Base-by-base conservation (phyloP, 1,140 invertebrate species). In the Triops longicaudatus region DNA sequence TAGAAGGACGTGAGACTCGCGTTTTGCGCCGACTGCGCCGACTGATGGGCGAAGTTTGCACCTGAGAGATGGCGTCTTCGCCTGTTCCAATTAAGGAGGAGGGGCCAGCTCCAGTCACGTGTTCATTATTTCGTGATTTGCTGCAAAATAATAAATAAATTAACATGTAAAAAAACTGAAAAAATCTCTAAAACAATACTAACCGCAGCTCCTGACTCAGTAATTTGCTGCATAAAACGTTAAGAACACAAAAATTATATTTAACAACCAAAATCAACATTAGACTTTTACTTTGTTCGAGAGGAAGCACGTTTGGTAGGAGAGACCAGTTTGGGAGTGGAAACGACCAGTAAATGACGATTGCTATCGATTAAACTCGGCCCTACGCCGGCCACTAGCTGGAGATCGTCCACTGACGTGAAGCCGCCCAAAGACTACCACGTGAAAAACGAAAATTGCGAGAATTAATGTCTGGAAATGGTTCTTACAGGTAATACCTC, bases 361-460 rank as follows among this genome's bases (percentile, higher is more conserved):
- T 84, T 85, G 74, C 83, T 81, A 73, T 86, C 85, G 50, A 86
- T 79, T 31, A 85, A 80, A 78, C 81, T 81, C 28, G 80, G 79
- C 22, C 84, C 84, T 76, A 86, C 83, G 42, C 84, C 83, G 27
- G 84, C 83, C 17, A 85, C 84, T 50, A 81, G 80, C 26, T 81
- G 79, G 9, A 86, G 79, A 75, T 84, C 84, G 79, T 82, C 81
- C 3, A 85, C 80, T 72, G 80, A 82, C 22, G 80, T 76, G 78
- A 86, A 85, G 41, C 82, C 82, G 31, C 84, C 83, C 76, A 82
- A 78, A 71, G 81, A 80, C 85, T 86, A 80, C 9, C 81, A 82
- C 44, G 37, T 76, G 78, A 78, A 78, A 77, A 74, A 63, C 63
- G 75, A 79, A 63, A n/a, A n/a, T n/a, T n/a, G n/a, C n/a, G n/a